Evolutionary conservation across 2,888 invertebrate species (phyloP).

Genomic region (Ceratothoa steindachneri): DNA sequence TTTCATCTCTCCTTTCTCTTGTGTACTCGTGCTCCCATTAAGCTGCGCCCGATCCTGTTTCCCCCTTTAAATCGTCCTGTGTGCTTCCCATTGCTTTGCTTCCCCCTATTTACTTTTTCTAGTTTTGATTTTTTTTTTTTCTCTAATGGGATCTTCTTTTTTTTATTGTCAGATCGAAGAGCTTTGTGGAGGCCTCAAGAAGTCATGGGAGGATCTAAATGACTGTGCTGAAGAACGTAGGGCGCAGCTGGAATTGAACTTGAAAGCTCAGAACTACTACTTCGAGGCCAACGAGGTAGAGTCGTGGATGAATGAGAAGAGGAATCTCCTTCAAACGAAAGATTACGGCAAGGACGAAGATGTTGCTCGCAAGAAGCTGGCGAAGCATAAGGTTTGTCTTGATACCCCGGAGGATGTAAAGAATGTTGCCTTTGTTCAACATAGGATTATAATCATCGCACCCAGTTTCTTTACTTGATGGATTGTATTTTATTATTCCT

Average conservation of each 20-base stretch:
- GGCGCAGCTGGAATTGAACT: conserved; percentile 73
- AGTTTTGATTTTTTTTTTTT: no score
- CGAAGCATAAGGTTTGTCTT: conserved; percentile 86
- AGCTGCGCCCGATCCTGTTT: no score
- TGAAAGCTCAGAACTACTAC: conserved; percentile 86
- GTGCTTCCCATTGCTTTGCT: no score
- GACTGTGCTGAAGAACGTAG: conserved; percentile 68
- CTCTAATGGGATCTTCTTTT: background rate
- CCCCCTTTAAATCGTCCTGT: no score
- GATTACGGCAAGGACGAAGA: conserved; percentile 87
- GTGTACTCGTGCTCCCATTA: no score
- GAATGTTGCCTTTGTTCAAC: no score
- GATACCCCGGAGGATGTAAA: no score
- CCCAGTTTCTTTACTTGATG: no score
- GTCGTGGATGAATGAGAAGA: conserved; percentile 84
- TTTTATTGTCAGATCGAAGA: conserved; percentile 62
- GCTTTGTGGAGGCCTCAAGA: conserved; percentile 67
- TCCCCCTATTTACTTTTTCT: no score
- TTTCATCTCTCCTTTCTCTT: no score
- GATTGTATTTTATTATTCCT: no score
- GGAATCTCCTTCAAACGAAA: conserved; percentile 71
- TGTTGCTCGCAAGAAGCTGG: conserved; percentile 83
- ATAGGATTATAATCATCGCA: no score
- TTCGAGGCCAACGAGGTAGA: conserved; percentile 89
- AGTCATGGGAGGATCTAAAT: conserved; percentile 71